Evolutionary conservation across 2,797 vertebrate species (phyloP).

Genomic region (Acanthurus leucopareius): DNA sequence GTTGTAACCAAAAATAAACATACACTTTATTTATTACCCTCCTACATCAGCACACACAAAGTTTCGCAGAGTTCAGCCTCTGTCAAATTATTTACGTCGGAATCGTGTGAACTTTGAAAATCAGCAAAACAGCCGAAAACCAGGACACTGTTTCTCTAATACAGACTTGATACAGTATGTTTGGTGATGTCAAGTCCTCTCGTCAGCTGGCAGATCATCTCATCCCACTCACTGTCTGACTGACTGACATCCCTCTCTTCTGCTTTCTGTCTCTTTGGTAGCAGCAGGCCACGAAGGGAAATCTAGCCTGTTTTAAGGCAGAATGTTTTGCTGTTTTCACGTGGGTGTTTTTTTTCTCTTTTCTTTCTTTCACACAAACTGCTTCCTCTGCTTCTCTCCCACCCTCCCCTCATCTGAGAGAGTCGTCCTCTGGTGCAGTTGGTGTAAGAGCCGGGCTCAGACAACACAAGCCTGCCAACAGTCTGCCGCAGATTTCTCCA

Average conservation of each 20-base stretch:
- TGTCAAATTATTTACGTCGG: slow-evolving; percentile 18
- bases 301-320: slow-evolving; percentile 32
- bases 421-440: slow-evolving; percentile 51
- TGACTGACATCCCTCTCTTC: slow-evolving; percentile 58
- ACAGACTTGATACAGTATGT: slow-evolving; percentile 55
- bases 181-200: slow-evolving; percentile 56
- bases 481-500: slow-evolving; percentile 65
- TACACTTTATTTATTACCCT: no score
- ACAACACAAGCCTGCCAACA: slow-evolving; percentile 69
- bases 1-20: no score
- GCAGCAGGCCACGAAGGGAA: slow-evolving; percentile 40
- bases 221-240: slow-evolving; percentile 64
- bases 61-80: slow-evolving; percentile 30
- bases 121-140: slow-evolving; percentile 44
- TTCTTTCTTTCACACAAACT: slow-evolving; percentile 35
- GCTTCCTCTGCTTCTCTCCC: slow-evolving; percentile 24
- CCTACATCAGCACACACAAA: neutral
- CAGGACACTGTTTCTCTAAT: slow-evolving; percentile 63
- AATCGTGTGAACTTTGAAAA: slow-evolving; percentile 36
- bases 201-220: slow-evolving; percentile 54
- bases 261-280: slow-evolving; percentile 47
- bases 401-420: slow-evolving; percentile 24
- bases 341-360: slow-evolving; percentile 50
- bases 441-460: slow-evolving; percentile 64
- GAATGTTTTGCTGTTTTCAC: slow-evolving; percentile 42